phyloP scores from a whole-genome alignment of 2,113 vertebrate species.

The Laticauda colubrina region DNA sequence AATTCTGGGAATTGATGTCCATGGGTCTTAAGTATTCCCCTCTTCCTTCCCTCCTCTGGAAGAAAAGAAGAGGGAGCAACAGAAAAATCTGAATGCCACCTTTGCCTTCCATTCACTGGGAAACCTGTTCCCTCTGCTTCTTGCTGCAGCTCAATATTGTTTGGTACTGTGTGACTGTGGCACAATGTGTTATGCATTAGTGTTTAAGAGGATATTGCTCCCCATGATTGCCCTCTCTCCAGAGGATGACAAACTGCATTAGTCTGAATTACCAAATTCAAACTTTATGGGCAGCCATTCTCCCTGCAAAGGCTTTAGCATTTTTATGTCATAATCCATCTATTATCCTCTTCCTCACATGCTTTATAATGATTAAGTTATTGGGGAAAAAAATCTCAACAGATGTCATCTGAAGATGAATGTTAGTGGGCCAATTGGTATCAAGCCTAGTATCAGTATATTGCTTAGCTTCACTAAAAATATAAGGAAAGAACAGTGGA shows the following conservation, averaged over 20 bases:
- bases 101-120: slow-evolving; percentile 38
- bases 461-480: slow-evolving; percentile 76
- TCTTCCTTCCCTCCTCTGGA: background rate
- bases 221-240: slow-evolving; percentile 78
- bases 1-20: background rate
- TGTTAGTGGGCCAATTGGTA: slow-evolving; percentile 76
- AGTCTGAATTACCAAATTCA: slow-evolving; percentile 82
- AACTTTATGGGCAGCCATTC: slow-evolving; percentile 76
- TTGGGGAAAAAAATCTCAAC: slow-evolving; percentile 80
- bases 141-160: slow-evolving; percentile 76
- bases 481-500: slow-evolving; percentile 73
- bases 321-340: slow-evolving; percentile 85
- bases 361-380: slow-evolving; percentile 81
- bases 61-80: background rate
- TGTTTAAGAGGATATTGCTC: slow-evolving; percentile 79
- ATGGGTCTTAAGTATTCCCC: background rate
- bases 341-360: slow-evolving; percentile 67
- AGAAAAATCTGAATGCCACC: slow-evolving; percentile 41
- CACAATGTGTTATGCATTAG: slow-evolving; percentile 81
- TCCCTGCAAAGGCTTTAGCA: slow-evolving; percentile 76
- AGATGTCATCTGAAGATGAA: slow-evolving; percentile 89
- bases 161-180: slow-evolving; percentile 77
- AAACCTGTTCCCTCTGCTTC: slow-evolving; percentile 70
- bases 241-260: slow-evolving; percentile 81
- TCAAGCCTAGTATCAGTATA: slow-evolving; percentile 82